Evolutionary conservation across 2,113 vertebrate species (phyloP).

Genomic region (Rattus norvegicus): GRCr8 NC_086021.1:168721001-168721500

Average conservation of each 20-base stretch:
- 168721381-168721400: not conserved
- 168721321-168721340: not conserved
- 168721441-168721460: constrained; percentile 21
- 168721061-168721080: not conserved
- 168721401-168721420: not conserved
- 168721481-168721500: constrained; percentile 71
- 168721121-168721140: not conserved
- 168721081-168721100: too few relatives aligned
- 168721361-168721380: not conserved
- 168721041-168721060: not conserved
- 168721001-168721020: not conserved
- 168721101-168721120: not conserved
- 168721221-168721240: not conserved
- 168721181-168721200: not conserved
- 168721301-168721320: not conserved
- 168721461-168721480: constrained; percentile 57
- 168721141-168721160: not conserved
- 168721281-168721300: not conserved
- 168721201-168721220: not conserved
- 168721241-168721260: not conserved
- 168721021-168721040: not conserved
- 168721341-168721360: not conserved
- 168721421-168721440: not conserved
- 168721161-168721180: not conserved
- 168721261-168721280: not conserved